Evolutionary conservation across 2,797 vertebrate species (phyloP).

Genomic region (Urophycis tenuis): DNA sequence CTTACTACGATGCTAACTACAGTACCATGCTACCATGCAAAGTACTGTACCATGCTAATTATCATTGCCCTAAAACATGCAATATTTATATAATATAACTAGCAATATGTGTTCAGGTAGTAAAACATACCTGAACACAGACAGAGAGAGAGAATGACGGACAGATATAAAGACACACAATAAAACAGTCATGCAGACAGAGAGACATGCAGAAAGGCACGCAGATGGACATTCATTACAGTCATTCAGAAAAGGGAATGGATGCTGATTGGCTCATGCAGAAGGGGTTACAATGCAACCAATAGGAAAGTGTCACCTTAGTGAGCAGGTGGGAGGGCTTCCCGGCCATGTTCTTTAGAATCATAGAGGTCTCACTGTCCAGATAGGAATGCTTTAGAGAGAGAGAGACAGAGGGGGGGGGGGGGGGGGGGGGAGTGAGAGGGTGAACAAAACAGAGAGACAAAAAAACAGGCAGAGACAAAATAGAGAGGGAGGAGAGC

Average conservation of each 20-base stretch:
- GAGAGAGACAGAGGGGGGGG: constrained; percentile 29
- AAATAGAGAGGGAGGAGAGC: not conserved
- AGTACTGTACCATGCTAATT: not conserved
- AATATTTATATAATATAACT: too few species aligned
- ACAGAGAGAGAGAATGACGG: constrained; percentile 3
- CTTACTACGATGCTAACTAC: too few species aligned
- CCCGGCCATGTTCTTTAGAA: constrained; percentile 99
- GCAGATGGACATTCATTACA: not conserved
- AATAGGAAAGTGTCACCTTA: constrained; percentile 81
- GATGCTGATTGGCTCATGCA: constrained; percentile 15
- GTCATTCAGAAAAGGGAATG: not conserved
- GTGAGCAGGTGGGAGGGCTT: constrained; percentile 99
- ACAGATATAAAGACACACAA: not conserved
- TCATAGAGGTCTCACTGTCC: constrained; percentile 99
- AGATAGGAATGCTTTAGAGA: constrained; percentile 95
- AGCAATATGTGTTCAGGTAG: too few species aligned
- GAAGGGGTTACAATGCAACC: not conserved
- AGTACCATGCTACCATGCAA: not conserved
- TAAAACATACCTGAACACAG: not conserved
- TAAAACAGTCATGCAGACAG: constrained; percentile 1
- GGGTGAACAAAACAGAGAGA: not conserved
- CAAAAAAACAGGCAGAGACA: constrained; percentile 18
- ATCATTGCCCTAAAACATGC: not conserved
- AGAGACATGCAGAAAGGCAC: not conserved
- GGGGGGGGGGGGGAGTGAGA: not conserved